Evolutionary conservation across 1,140 invertebrate genomes (phyloP).

Genomic region (Heterodera schachtii): DNA sequence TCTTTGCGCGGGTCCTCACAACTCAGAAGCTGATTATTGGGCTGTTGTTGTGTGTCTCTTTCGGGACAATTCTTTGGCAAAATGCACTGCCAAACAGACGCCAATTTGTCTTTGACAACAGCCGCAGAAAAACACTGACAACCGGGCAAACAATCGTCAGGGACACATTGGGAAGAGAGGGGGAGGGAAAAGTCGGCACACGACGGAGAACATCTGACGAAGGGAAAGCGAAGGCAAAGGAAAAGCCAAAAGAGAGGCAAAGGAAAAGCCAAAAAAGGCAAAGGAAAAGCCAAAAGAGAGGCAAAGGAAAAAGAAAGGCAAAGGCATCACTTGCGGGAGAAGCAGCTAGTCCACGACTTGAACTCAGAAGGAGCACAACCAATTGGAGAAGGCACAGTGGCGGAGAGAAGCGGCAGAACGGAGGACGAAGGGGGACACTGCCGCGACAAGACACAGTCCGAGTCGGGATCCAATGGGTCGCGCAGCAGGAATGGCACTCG

Average conservation of each 20-base stretch:
- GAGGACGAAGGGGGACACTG: conserved; percentile 28
- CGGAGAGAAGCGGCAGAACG: too few relatives aligned
- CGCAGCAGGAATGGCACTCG: conserved; percentile 39
- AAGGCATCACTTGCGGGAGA: background rate
- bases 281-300: too few relatives aligned
- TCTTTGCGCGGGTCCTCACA: conserved; percentile 29
- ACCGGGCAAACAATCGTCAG: conserved; percentile 33
- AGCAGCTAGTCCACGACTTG: conserved; percentile 5
- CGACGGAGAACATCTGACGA: background rate
- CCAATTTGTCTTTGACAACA: conserved; percentile 27
- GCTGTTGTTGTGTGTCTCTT: background rate
- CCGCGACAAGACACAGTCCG: conserved; percentile 31
- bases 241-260: too few relatives aligned
- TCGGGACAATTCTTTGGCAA: conserved; percentile 39
- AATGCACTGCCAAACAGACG: conserved; percentile 23
- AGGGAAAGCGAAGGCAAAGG: too few relatives aligned
- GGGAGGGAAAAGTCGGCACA: conserved; percentile 4
- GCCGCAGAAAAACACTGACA: conserved; percentile 28
- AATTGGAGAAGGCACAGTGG: too few relatives aligned
- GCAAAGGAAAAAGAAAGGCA: too few relatives aligned
- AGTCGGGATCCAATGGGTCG: conserved; percentile 31
- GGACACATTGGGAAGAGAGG: conserved; percentile 8
- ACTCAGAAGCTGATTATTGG: background rate
- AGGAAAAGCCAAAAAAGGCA: background rate
- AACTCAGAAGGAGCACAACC: too few relatives aligned